phyloP scores from a whole-genome alignment of 2,888 invertebrate genomes.

The Phalangium opilio region DNA sequence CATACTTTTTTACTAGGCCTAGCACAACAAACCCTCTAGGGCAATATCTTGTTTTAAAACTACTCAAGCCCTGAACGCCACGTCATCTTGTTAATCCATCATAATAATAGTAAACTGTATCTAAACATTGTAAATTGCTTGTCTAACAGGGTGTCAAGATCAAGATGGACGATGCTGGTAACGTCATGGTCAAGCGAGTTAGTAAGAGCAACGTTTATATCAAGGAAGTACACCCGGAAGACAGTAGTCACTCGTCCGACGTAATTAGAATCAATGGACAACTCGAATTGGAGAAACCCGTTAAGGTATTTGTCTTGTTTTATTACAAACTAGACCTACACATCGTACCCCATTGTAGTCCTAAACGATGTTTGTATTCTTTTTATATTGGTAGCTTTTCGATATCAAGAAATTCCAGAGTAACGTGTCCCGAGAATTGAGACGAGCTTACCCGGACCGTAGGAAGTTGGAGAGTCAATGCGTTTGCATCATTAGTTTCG shows the following conservation, averaged over 20 bases:
- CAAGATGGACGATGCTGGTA: constrained; percentile 89
- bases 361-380: no score
- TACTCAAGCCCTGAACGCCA: no score
- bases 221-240: constrained; percentile 35
- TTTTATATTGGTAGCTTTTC: constrained; percentile 69
- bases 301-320: constrained; percentile 47
- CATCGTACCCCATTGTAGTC: no score
- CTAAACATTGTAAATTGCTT: no score
- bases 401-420: constrained; percentile 94
- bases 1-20: no score
- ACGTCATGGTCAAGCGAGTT: constrained; percentile 80
- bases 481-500: constrained; percentile 81
- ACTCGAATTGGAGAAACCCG: constrained; percentile 78
- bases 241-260: constrained; percentile 74
- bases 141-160: constrained; percentile 72
- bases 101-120: neutral
- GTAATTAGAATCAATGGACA: constrained; percentile 71
- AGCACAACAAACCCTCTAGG: neutral
- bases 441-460: constrained; percentile 66
- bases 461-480: constrained; percentile 78
- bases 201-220: constrained; percentile 86
- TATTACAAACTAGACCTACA: no score
- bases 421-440: constrained; percentile 75
- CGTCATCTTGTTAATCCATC: neutral
- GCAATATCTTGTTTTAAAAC: constrained; percentile 1